phyloP scores from a whole-genome alignment of 2,113 vertebrate genomes.

The Pseudolaguvia tuberculata region DNA sequence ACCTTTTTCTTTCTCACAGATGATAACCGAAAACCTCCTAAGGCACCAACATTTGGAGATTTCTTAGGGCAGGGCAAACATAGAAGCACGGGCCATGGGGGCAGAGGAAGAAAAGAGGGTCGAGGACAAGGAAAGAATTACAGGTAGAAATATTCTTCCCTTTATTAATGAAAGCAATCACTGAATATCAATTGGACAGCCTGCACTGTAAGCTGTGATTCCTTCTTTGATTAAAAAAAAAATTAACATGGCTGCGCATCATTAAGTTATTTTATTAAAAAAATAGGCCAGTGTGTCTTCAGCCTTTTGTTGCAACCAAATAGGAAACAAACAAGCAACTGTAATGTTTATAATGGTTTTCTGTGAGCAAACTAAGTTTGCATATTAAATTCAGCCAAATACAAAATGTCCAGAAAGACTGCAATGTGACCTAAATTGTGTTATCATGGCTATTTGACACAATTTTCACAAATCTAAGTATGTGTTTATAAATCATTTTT shows the following conservation, averaged over 20 bases:
- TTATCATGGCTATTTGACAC: neutral
- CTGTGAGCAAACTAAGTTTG: neutral
- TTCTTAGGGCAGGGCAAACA: conserved; percentile 70
- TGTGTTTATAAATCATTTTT: neutral
- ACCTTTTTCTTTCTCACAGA: conserved; percentile 52
- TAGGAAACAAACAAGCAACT: neutral
- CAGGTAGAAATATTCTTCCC: conserved; percentile 65
- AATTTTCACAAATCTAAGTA: too few relatives aligned
- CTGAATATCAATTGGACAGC: neutral
- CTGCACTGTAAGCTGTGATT: neutral
- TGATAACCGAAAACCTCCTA: conserved; percentile 69
- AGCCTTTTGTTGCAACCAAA: neutral
- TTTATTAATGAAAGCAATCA: neutral
- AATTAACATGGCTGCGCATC: neutral
- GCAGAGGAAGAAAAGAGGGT: conserved; percentile 55
- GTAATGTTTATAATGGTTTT: neutral
- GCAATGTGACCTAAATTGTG: neutral
- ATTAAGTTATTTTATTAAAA: neutral
- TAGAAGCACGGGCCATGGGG: conserved; percentile 57
- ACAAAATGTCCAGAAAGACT: neutral
- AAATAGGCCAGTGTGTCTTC: neutral
- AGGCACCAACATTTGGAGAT: conserved; percentile 74
- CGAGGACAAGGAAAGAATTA: conserved; percentile 68
- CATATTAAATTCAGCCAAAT: neutral
- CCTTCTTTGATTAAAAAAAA: neutral